phyloP scores from a whole-genome alignment of 2,888 invertebrate species.

The Shargacucullia verbasci region DNA sequence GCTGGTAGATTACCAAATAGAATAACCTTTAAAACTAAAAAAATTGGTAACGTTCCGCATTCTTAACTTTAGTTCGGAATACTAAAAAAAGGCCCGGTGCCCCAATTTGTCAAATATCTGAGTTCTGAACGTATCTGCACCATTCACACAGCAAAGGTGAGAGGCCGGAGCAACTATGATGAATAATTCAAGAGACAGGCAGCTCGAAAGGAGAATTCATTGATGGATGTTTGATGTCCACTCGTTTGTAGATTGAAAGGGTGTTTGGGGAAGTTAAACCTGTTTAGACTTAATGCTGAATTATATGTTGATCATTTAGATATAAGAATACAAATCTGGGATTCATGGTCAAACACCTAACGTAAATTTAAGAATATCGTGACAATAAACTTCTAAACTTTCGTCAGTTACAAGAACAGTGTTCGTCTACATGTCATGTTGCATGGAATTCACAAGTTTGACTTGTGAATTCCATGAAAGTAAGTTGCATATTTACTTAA shows the following conservation, averaged over 20 bases:
- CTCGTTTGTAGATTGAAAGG: constrained; percentile 15
- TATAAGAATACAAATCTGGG: too few species aligned
- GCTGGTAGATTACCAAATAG: too few species aligned
- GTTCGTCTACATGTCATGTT: too few species aligned
- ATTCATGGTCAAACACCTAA: too few species aligned
- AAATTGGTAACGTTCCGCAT: neutral
- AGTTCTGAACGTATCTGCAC: constrained; percentile 20
- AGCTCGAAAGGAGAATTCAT: constrained; percentile 31
- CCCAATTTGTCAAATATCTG: constrained; percentile 32
- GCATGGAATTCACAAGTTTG: neutral
- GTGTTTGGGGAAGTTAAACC: constrained; percentile 7
- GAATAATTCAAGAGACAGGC: constrained; percentile 46
- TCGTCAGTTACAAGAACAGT: too few species aligned
- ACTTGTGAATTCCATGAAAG: constrained; percentile 17
- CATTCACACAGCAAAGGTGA: constrained; percentile 42
- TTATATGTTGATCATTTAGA: too few species aligned
- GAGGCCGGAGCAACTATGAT: constrained; percentile 25
- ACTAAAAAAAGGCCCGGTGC: constrained; percentile 14
- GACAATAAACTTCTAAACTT: too few species aligned
- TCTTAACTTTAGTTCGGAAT: neutral
- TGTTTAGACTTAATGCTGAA: too few species aligned
- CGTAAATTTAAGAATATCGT: too few species aligned
- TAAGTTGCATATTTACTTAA: constrained; percentile 19
- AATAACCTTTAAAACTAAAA: too few species aligned
- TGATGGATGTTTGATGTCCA: constrained; percentile 20